Conservation (phyloP, 2,888 invertebrate species). For the Tipula vernalis region DNA sequence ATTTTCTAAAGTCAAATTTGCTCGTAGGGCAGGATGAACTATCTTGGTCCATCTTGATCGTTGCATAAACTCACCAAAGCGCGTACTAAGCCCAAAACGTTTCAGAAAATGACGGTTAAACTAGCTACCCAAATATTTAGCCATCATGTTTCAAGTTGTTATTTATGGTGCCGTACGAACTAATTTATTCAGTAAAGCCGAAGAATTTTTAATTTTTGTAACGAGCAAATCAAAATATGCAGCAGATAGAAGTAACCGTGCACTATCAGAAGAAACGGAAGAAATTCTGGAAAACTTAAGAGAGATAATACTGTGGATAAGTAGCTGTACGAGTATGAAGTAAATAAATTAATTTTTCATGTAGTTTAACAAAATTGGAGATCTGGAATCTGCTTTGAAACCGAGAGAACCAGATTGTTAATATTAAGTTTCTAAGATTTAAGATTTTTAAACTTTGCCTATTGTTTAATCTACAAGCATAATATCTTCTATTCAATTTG, state of each 20-base stretch:
- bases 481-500: too few relatives aligned
- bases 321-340: too few relatives aligned
- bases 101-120: slow-evolving; percentile 17
- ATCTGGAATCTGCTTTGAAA: too few relatives aligned
- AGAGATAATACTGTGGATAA: neutral
- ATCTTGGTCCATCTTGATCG: neutral
- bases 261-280: neutral
- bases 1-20: neutral
- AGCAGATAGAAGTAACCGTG: neutral
- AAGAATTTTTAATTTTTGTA: neutral
- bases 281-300: neutral
- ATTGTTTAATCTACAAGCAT: too few relatives aligned
- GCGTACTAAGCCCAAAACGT: slow-evolving; percentile 15
- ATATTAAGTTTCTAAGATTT: too few relatives aligned
- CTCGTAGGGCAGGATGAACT: neutral
- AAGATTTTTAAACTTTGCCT: too few relatives aligned
- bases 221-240: neutral
- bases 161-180: neutral
- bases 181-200: neutral
- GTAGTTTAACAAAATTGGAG: too few relatives aligned
- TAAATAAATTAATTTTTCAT: too few relatives aligned
- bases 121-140: too few relatives aligned
- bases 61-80: slow-evolving; percentile 14
- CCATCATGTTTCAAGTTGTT: too few relatives aligned
- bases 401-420: too few relatives aligned